Conservation (phyloP, 2,113 vertebrate species). For the Hippolais icterina region DNA sequence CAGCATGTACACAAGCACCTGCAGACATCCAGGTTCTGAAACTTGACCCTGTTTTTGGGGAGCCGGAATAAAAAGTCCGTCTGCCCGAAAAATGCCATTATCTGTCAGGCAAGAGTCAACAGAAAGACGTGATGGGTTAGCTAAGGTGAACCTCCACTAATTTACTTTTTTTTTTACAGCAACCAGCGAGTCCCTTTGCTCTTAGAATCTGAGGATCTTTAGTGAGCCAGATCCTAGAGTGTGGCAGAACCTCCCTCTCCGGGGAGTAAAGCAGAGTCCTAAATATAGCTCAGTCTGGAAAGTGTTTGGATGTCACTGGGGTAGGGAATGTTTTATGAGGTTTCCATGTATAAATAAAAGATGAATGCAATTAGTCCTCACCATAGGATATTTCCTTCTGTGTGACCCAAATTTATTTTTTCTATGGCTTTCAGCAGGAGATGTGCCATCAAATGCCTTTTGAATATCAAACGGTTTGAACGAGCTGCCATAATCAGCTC, state of each 20-base stretch:
- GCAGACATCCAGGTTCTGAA: background rate
- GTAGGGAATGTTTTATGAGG: conserved; percentile 31
- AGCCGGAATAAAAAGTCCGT: background rate
- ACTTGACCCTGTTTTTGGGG: background rate
- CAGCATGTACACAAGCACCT: background rate
- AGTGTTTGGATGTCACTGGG: conserved; percentile 3
- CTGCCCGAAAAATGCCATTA: background rate
- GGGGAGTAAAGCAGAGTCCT: background rate
- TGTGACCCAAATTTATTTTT: conserved; percentile 48
- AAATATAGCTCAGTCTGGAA: conserved; percentile 23
- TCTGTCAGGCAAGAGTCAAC: background rate
- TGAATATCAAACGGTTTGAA: conserved; percentile 35
- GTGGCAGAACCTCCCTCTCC: background rate
- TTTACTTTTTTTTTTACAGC: background rate
- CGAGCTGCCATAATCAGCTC: conserved; percentile 1
- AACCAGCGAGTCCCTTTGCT: background rate
- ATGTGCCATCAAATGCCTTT: conserved; percentile 34
- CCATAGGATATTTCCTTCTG: conserved; percentile 26
- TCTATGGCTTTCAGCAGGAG: conserved; percentile 20
- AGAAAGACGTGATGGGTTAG: background rate
- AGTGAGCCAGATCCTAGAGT: background rate
- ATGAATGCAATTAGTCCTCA: conserved; percentile 62
- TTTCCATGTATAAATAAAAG: conserved; percentile 56
- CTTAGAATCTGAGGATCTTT: background rate
- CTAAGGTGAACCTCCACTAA: background rate